Base-by-base conservation (phyloP, 2,797 vertebrate species). In the Scolopax rusticola region DNA sequence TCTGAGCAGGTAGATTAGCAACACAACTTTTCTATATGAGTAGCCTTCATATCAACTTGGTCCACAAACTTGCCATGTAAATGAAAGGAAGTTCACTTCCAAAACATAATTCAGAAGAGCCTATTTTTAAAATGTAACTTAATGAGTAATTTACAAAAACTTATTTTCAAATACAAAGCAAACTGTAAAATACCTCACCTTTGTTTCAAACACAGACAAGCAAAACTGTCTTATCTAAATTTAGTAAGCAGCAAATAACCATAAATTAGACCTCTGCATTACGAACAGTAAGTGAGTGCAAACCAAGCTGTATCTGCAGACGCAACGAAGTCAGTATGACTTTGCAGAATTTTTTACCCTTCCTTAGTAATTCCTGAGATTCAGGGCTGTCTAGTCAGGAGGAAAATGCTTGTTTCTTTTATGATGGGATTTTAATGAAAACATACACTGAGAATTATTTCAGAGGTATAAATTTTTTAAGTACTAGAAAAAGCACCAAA, bases 261-360 rank as follows among this genome's bases (percentile, higher is more conserved):
- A 59, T 41, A 93, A 89, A 92, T 67, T 57, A 81, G 28, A 92
- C 32, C 30, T 87, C 50, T 92, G 75, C 38, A 43, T 57, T 78
- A 68, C 63, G 63, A 81, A 33, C 6, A 1, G 43, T 21, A 27
- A 67, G 64, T 13, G 15, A 78, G 74, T 65, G 48, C 90, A 93
- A 93, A 71, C 54, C n/a, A 87, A 86, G 47, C 75, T 84, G 32
- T 33, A 86, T 45, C 69, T 87, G 73, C 77, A 95, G 80, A 77
- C 38, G 57, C 65, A 80, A 73, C 1, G 11, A 89, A 93, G 47
- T 70, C 79, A 89, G 59, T 56, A 67, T 91, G 87, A 94, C 90
- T 96, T 38, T 80, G 89, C 89, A 94, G 71, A 65, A 91, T 94
- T 96, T 94, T 96, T 70, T 83, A 71, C 75, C 6, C 25, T 63